Base-by-base conservation (phyloP, 2,888 invertebrate species). In the Kuschelorhynchus macadamiae region DNA sequence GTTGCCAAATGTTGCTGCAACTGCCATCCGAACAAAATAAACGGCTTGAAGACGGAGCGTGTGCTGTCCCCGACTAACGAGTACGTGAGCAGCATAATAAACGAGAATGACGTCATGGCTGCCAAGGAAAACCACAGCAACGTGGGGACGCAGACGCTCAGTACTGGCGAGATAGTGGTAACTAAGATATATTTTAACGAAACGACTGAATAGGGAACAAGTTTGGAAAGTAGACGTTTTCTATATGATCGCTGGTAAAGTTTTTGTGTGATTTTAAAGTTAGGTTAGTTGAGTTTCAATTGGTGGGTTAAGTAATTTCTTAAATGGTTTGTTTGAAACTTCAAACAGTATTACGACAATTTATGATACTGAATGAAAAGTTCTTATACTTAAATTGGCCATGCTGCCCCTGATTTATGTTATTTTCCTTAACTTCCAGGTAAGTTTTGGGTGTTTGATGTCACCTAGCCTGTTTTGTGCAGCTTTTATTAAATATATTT, bases 161-260 rank as follows among this genome's bases (percentile, higher is more conserved):
- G 95, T 81, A 96, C 96, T 14, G 96, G 96, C 52, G 96, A 96
- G 81, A 93, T 96, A 79, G 95, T 95, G 59, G 94, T 96, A 77
- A 95, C 95, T 44, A 92, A 93, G 84, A 93, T 95, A 78, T 90
- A 77, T 76, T 84, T 84, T 74, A 80, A 81, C 70, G 83, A 83
- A 71, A 59, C 74, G 39, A 74, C 74, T 12, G 79, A 81, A 50
- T 80, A 21, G 33, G 32, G 20, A 14, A 33, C 11, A 21, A 14
- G 18, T 21, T 52, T 17, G 16, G 18, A 36, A 52, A 32, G 4
- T 11, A 14, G 25, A 14, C 25, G 55, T 42, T 68, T 52, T 61
- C n/a, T n/a, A n/a, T n/a, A n/a, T n/a, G n/a, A n/a, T n/a, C n/a
- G n/a, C n/a, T n/a, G n/a, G n/a, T n/a, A n/a, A n/a, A n/a, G n/a